A percentile compares a stretch with the other conserved stretches of the same genome.
Conservation (phyloP, 2,113 vertebrate genomes). For the Anolis carolinensis region DNA sequence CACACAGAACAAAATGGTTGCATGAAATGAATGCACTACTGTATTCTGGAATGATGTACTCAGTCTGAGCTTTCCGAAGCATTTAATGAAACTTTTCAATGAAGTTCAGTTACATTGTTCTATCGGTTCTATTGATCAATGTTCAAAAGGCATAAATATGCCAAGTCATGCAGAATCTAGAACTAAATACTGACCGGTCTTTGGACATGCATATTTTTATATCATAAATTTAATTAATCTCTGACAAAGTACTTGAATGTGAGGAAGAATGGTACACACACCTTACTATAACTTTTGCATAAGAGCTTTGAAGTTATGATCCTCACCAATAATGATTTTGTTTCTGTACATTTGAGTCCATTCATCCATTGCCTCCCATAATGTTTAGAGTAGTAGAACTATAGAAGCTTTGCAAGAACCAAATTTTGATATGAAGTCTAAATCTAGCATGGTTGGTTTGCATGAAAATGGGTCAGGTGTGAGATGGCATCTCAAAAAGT, state of each 20-base stretch:
- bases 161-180: background rate
- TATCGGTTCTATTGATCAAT: background rate
- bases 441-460: background rate
- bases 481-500: background rate
- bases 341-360: background rate
- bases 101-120: background rate
- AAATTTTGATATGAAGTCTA: background rate
- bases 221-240: background rate
- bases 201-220: background rate
- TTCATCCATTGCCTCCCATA: background rate
- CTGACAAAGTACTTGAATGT: background rate
- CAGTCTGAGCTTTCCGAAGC: background rate
- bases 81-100: background rate
- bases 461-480: background rate
- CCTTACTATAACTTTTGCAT: background rate
- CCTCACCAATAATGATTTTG: background rate
- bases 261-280: background rate
- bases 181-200: background rate
- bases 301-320: background rate
- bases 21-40: background rate
- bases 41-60: background rate
- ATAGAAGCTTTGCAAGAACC: background rate
- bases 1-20: background rate
- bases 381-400: background rate
- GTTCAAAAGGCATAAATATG: background rate